Base-by-base conservation (phyloP, 2,888 invertebrate genomes). In the Microplitis deprimator region DNA sequence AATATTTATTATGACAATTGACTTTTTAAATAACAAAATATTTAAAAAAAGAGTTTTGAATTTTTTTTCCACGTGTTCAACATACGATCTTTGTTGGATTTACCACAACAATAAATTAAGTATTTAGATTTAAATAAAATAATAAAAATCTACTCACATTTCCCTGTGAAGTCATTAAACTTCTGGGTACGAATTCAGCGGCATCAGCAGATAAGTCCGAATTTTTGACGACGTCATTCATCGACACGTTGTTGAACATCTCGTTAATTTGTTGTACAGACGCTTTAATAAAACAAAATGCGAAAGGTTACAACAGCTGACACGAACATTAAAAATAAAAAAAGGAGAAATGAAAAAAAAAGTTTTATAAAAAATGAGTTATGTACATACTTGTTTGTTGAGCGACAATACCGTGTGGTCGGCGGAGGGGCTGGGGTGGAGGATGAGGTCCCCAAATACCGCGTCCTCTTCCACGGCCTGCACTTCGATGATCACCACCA, bases 181-280 rank as follows among this genome's bases (percentile, higher is more conserved):
- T 78, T 75, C 85, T 85, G 3, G 89, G 89, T 61, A 89, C 82
- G 77, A 89, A 89, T 76, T 85, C 88, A 41, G 85, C 83, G 50
- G 89, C 89, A 16, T 88, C 82, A 1, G 83, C 87, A 0, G 87
- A 87, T 6, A 88, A 81, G 5, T 78, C 81, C 8, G 85, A 87
- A 76, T 85, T 85, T 75, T 82, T 84, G 4, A 83, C 84, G 39
- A 85, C 82, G 6, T 85, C 86, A 61, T 78, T 76, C 6, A 75
- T 77, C 60, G 77, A 10, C 5, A 76, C 82, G 69, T 67, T 76
- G 38, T 62, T 71, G 16, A 75, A 20, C 74, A 68, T 69, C 20
- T 72, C 75, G 67, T 64, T 64, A 20, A 68, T 39, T 65, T 72
- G 72, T 69, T 77, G 62, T 6, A 71, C 68, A 79, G 62, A 82